Conservation (phyloP, 2,888 invertebrate genomes). For the Perithous albicinctus region DNA sequence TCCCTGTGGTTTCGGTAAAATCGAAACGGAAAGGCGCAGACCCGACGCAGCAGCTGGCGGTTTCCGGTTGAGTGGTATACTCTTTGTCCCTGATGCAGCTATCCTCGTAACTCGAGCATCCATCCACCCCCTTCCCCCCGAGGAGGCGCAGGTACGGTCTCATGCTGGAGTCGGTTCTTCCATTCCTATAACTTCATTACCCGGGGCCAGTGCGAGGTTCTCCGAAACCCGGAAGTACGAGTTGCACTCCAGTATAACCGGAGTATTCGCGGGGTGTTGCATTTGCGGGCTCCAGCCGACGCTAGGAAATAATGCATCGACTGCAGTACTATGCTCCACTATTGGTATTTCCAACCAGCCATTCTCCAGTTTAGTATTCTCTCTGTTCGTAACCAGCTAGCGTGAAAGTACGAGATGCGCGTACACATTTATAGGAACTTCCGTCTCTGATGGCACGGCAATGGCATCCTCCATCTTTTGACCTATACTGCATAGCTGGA, state of each 20-base stretch:
- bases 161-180: slow-evolving; percentile 28
- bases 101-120: slow-evolving; percentile 54
- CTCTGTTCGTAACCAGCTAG: slow-evolving; percentile 37
- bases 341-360: slow-evolving; percentile 40
- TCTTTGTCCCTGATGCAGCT: slow-evolving; percentile 49
- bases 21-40: slow-evolving; percentile 50
- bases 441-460: background rate
- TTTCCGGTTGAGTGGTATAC: slow-evolving; percentile 42
- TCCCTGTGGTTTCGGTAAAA: slow-evolving; percentile 33
- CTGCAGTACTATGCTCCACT: slow-evolving; percentile 27
- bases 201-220: slow-evolving; percentile 53
- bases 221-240: slow-evolving; percentile 55
- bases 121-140: slow-evolving; percentile 5
- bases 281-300: slow-evolving; percentile 16
- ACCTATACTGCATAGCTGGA: background rate
- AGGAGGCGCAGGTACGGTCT: slow-evolving; percentile 9
- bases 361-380: slow-evolving; percentile 43
- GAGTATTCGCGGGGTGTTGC: slow-evolving; percentile 31
- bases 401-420: slow-evolving; percentile 33
- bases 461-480: background rate
- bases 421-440: slow-evolving; percentile 14
- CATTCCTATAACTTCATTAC: slow-evolving; percentile 66
- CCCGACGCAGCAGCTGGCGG: slow-evolving; percentile 45
- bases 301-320: slow-evolving; percentile 58
- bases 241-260: slow-evolving; percentile 52